Evolutionary conservation across 2,113 vertebrate species (phyloP).

Genomic region (Chaetodon auriga): DNA sequence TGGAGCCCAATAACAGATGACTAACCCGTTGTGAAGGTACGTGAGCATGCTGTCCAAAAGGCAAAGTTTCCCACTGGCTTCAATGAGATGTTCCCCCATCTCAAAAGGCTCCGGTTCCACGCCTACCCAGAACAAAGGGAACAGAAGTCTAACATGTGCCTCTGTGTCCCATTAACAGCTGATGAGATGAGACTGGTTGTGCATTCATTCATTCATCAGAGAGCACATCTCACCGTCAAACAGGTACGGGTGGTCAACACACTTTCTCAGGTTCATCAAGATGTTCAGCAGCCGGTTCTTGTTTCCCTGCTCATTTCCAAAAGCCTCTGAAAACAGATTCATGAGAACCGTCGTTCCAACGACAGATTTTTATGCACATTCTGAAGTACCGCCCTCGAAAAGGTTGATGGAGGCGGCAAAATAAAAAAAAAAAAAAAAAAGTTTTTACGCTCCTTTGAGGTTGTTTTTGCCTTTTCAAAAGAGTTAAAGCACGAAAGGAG

Average conservation of each 20-base stretch:
- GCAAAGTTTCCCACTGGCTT: constrained; percentile 93
- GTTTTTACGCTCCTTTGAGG: no score
- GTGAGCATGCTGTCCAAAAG: constrained; percentile 90
- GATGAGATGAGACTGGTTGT: no score
- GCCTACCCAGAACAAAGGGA: constrained; percentile 76
- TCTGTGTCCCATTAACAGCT: not conserved
- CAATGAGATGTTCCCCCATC: constrained; percentile 93
- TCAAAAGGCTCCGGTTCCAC: constrained; percentile 96
- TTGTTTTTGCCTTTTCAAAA: no score
- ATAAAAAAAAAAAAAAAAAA: no score
- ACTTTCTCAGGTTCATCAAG: constrained; percentile 93
- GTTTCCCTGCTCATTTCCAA: constrained; percentile 86
- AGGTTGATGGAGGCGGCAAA: no score
- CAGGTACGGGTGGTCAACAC: constrained; percentile 93
- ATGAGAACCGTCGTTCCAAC: not conserved
- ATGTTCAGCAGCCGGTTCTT: constrained; percentile 90
- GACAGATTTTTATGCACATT: no score
- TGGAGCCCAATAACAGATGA: constrained; percentile 10
- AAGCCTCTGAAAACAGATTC: constrained; percentile 85
- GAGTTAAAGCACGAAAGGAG: no score
- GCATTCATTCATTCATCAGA: no score
- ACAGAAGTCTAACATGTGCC: not conserved
- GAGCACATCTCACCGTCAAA: constrained; percentile 88
- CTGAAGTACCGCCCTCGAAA: no score
- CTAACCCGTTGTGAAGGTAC: constrained; percentile 87